Conservation (phyloP, 2,888 invertebrate species). For the Tipula vernalis region DNA sequence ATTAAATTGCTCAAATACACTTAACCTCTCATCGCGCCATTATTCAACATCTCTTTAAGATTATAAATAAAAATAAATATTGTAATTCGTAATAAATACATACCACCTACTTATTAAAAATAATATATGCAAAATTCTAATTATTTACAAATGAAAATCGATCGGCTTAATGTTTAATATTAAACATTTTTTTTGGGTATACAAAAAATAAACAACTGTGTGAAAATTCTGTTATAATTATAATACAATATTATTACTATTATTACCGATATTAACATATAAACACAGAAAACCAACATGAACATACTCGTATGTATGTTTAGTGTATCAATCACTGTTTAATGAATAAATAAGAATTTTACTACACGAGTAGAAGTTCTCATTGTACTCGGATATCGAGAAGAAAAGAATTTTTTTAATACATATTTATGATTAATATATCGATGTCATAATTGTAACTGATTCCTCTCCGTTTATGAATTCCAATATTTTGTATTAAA, state of each 20-base stretch:
- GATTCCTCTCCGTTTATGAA: too few species aligned
- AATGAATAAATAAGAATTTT: background rate
- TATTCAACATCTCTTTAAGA: background rate
- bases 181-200: background rate
- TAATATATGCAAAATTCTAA: background rate
- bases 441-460: too few species aligned
- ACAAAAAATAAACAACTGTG: background rate
- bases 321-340: background rate
- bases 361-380: background rate
- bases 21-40: background rate
- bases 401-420: too few species aligned
- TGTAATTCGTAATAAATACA: background rate
- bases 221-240: background rate
- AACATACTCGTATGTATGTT: background rate
- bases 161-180: background rate
- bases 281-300: background rate
- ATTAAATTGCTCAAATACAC: background rate
- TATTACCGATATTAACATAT: background rate
- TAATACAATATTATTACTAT: background rate
- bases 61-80: background rate
- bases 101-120: background rate
- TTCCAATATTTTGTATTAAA: too few species aligned
- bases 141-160: background rate
- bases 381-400: background rate
- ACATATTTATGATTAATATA: too few species aligned